Conservation (phyloP, 2,797 vertebrate species). For the Sebastes steindachneri region DNA sequence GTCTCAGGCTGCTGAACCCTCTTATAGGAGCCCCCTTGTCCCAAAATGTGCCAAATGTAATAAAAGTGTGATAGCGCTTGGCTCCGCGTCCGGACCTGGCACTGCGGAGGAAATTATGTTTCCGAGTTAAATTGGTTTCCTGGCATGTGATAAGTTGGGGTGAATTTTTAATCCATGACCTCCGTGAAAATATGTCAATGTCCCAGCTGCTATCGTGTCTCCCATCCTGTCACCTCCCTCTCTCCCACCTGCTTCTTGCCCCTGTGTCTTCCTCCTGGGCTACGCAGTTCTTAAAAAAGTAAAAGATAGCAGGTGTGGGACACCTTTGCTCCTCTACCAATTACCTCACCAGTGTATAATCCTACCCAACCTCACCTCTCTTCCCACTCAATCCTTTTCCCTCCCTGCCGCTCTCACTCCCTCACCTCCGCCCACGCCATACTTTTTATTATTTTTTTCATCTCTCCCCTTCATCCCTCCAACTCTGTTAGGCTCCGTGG, state of each 20-base stretch:
- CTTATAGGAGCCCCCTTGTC: conserved; percentile 44
- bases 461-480: conserved; percentile 61
- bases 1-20: conserved; percentile 55
- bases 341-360: conserved; percentile 72
- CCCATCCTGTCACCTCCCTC: conserved; percentile 23
- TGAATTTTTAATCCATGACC: conserved; percentile 71
- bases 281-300: conserved; percentile 41
- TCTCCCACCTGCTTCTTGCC: conserved; percentile 18
- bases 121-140: conserved; percentile 69
- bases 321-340: conserved; percentile 69
- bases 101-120: conserved; percentile 63
- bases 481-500: conserved; percentile 52
- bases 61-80: conserved; percentile 64
- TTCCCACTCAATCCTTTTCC: conserved; percentile 44
- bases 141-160: conserved; percentile 70
- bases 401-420: conserved; percentile 44
- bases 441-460: conserved; percentile 35
- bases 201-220: conserved; percentile 44
- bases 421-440: conserved; percentile 57
- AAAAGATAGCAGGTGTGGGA: conserved; percentile 65
- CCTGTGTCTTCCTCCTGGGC: conserved; percentile 36
- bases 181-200: conserved; percentile 62
- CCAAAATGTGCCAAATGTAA: conserved; percentile 66
- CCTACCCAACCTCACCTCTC: conserved; percentile 58
- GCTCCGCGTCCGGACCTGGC: conserved; percentile 57